phyloP scores from a whole-genome alignment of 1,140 invertebrate genomes.

The Brachionus paranguensis region DNA sequence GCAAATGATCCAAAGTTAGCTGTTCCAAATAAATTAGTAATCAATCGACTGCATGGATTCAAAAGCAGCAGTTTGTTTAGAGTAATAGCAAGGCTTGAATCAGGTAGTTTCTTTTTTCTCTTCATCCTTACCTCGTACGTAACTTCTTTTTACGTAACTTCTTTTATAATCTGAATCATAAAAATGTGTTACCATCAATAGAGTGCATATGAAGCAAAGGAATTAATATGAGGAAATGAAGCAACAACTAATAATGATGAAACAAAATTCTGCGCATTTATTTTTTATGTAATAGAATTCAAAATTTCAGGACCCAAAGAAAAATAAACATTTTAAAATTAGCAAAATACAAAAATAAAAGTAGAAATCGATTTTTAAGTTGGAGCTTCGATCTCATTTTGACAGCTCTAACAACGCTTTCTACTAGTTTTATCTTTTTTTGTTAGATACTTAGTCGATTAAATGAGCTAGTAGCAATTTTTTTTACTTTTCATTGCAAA shows the following conservation, averaged over 20 bases:
- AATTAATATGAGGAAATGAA: neutral
- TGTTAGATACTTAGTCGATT: neutral
- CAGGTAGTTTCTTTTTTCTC: neutral
- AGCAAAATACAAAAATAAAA: neutral
- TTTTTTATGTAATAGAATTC: neutral
- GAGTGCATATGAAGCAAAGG: neutral
- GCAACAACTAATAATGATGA: neutral
- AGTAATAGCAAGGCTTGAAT: neutral
- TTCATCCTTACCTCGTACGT: neutral
- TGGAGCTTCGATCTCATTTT: neutral
- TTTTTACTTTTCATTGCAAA: neutral
- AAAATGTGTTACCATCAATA: neutral
- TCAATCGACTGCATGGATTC: neutral
- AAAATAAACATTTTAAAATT: conserved; percentile 7
- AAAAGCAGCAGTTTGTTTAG: neutral
- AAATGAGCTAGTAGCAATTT: neutral
- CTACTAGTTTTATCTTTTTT: neutral
- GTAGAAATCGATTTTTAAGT: conserved; percentile 13
- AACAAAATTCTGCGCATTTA: neutral
- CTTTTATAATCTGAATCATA: neutral
- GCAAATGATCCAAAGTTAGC: neutral
- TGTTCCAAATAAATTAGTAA: neutral
- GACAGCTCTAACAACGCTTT: neutral
- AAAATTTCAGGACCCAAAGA: neutral
- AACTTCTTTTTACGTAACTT: neutral